phyloP scores from a whole-genome alignment of 1,140 invertebrate genomes.

The Drosophila ficusphila region DNA sequence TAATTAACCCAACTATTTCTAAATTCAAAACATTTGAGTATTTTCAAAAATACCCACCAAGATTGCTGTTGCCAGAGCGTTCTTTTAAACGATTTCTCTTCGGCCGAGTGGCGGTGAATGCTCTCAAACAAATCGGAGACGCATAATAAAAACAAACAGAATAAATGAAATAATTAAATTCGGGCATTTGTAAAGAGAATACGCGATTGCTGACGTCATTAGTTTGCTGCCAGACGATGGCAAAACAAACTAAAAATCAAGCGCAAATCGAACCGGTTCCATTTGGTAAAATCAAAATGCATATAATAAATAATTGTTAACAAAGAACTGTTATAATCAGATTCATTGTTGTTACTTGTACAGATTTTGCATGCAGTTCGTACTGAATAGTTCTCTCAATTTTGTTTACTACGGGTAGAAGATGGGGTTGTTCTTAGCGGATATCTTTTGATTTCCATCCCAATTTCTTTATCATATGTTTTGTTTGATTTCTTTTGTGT shows the following conservation, averaged over 20 bases:
- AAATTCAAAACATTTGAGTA: too few species aligned
- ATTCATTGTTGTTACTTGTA: constrained; percentile 12
- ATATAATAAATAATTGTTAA: constrained; percentile 32
- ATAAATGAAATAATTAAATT: constrained; percentile 23
- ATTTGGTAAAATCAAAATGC: constrained; percentile 35
- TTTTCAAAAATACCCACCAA: too few species aligned
- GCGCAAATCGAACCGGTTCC: constrained; percentile 53
- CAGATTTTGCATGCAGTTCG: constrained; percentile 12
- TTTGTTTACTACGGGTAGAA: too few species aligned
- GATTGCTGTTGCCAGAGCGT: too few species aligned
- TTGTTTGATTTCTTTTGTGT: constrained; percentile 1
- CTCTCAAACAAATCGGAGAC: constrained; percentile 39
- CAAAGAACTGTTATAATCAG: constrained; percentile 34
- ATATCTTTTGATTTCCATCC: not conserved
- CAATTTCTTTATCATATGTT: constrained; percentile 1
- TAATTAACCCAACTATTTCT: too few species aligned
- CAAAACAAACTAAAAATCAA: constrained; percentile 24
- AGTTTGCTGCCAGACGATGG: not conserved
- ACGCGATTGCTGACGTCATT: constrained; percentile 17
- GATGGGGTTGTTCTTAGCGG: constrained; percentile 11
- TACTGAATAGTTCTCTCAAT: not conserved
- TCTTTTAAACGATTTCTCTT: constrained; percentile 23
- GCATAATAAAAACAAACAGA: constrained; percentile 46
- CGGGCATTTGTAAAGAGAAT: constrained; percentile 18
- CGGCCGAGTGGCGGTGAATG: constrained; percentile 22